Percentiles rank a stretch among this genome's conserved stretches.
These are phyloP conservation scores for Solen grandis DNA, from an alignment of 1,140 invertebrate species.

Conservation along the genomic window DNA sequence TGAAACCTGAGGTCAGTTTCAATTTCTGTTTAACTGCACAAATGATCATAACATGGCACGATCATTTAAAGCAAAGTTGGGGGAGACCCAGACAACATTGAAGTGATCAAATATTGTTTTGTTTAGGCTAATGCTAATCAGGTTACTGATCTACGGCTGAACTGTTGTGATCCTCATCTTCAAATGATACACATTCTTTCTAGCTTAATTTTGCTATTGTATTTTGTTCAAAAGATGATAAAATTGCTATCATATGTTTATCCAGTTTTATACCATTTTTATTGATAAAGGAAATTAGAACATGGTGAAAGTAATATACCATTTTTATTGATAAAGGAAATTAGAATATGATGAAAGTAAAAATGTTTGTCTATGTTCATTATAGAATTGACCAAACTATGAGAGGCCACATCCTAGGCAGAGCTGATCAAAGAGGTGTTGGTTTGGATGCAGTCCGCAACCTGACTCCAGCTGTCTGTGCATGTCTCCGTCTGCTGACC, in stretches of 20 bases:
- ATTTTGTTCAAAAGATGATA: slow-evolving; percentile 58
- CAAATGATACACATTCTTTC: too few relatives aligned
- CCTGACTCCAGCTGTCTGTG: slow-evolving; percentile 59
- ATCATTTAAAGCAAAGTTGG: too few relatives aligned
- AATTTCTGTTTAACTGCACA: too few relatives aligned
- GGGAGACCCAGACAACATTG: too few relatives aligned
- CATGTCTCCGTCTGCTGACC: slow-evolving; percentile 61
- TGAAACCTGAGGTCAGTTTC: too few relatives aligned
- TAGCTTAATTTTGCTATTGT: slow-evolving; percentile 70
- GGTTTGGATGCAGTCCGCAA: slow-evolving; percentile 62
- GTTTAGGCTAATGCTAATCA: too few relatives aligned
- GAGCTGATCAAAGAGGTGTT: slow-evolving; percentile 46
- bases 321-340: neutral
- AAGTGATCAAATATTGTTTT: too few relatives aligned
- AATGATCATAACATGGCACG: too few relatives aligned
- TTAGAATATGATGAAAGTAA: neutral
- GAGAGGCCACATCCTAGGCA: slow-evolving; percentile 71
- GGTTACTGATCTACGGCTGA: too few relatives aligned
- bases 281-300: slow-evolving; percentile 58
- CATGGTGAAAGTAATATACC: slow-evolving; percentile 53
- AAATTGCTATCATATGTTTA: slow-evolving; percentile 70
- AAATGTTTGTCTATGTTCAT: neutral
- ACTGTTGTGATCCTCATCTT: too few relatives aligned
- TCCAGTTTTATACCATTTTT: slow-evolving; percentile 50
- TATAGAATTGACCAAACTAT: slow-evolving; percentile 59